These are phyloP conservation scores for Engystomops pustulosus DNA, from an alignment of 2,113 vertebrate species.

Conservation along the genomic window DNA sequence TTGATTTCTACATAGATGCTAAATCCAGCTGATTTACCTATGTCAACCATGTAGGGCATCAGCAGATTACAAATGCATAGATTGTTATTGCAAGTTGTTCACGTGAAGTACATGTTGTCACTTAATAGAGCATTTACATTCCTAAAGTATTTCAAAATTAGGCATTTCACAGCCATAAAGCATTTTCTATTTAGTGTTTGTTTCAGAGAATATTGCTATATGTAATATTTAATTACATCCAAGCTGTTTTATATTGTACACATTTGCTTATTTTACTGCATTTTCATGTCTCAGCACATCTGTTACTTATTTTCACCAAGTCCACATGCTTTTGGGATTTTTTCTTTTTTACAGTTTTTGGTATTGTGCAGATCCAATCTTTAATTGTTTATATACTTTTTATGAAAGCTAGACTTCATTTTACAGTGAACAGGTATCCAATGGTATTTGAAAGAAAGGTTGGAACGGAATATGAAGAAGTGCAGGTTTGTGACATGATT, in stretches of 20 bases:
- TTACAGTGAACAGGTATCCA: conserved; percentile 35
- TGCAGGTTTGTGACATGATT: not conserved
- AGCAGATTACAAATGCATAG: not conserved
- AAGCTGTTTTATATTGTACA: conserved; percentile 45
- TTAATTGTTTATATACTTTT: conserved; percentile 47
- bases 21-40: too few relatives aligned
- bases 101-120: not conserved
- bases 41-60: not conserved
- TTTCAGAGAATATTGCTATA: conserved; percentile 34
- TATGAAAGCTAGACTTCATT: conserved; percentile 28
- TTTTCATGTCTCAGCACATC: conserved; percentile 53
- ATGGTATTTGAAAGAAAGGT: conserved; percentile 15
- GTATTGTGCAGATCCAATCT: conserved; percentile 47
- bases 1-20: too few relatives aligned
- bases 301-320: conserved; percentile 48
- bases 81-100: conserved; percentile 3
- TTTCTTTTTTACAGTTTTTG: conserved; percentile 51
- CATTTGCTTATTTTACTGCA: conserved; percentile 47
- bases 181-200: conserved; percentile 15
- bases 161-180: conserved; percentile 20
- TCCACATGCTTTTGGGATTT: conserved; percentile 36
- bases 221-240: conserved; percentile 39
- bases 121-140: not conserved
- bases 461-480: not conserved
- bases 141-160: conserved; percentile 1